Conservation (phyloP, 2,113 vertebrate genomes). For the Stigmatopora nigra region DNA sequence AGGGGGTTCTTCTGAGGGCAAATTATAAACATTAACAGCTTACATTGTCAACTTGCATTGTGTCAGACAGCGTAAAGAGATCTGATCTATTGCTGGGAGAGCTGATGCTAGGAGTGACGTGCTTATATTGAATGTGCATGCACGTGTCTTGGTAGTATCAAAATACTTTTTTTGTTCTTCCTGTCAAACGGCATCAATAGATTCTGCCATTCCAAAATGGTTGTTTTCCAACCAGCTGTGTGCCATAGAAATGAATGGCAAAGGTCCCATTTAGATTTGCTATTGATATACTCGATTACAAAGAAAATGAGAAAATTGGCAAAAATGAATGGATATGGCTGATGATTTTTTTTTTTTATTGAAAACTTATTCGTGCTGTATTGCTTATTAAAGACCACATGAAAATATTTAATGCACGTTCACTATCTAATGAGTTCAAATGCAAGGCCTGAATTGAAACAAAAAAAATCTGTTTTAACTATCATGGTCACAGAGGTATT, state of each 20-base stretch:
- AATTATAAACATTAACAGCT: slow-evolving; percentile 73
- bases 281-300: slow-evolving; percentile 17
- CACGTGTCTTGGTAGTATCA: slow-evolving; percentile 45
- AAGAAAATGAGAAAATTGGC: slow-evolving; percentile 3
- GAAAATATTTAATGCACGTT: neutral
- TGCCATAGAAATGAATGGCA: slow-evolving; percentile 56
- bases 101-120: slow-evolving; percentile 40
- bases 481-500: neutral
- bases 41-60: slow-evolving; percentile 99
- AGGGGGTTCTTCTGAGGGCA: slow-evolving; percentile 55
- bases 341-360: neutral
- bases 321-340: neutral
- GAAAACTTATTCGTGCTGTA: neutral
- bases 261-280: slow-evolving; percentile 17
- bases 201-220: slow-evolving; percentile 89
- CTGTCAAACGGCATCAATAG: slow-evolving; percentile 74
- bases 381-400: neutral
- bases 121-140: slow-evolving; percentile 62
- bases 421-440: neutral
- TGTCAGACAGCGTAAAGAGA: slow-evolving; percentile 68
- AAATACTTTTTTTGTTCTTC: slow-evolving; percentile 32
- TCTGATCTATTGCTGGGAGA: slow-evolving; percentile 50
- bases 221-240: slow-evolving; percentile 68
- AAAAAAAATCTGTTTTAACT: neutral
- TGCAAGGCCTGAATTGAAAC: neutral